Evolutionary conservation across 2,888 invertebrate species (phyloP).

Genomic region (Drosophila lutescens): DNA sequence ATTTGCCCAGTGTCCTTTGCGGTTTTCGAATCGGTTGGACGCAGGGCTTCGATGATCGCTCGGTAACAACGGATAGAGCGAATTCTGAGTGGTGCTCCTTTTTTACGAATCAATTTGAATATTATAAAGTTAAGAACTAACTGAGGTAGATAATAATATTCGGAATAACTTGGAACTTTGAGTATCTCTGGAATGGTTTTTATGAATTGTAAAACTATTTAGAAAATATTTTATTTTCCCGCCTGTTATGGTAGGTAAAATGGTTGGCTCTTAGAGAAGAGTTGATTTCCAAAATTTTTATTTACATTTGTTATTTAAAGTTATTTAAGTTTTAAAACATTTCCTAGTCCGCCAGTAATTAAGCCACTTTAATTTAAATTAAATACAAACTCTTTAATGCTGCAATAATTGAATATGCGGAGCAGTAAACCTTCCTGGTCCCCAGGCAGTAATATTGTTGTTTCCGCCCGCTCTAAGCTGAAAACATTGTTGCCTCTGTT

Average conservation of each 20-base stretch:
- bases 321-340: not conserved
- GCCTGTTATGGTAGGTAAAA: too few species aligned
- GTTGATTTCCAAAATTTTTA: too few species aligned
- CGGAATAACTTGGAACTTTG: slow-evolving; percentile 1
- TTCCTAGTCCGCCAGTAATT: not conserved
- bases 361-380: not conserved
- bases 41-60: slow-evolving; percentile 75
- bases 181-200: not conserved
- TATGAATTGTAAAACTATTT: too few species aligned
- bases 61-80: slow-evolving; percentile 70
- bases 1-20: slow-evolving; percentile 51
- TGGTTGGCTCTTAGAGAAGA: too few species aligned
- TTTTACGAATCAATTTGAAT: slow-evolving; percentile 52
- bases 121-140: too few species aligned
- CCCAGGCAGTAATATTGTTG: slow-evolving; percentile 21
- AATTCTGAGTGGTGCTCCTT: slow-evolving; percentile 74
- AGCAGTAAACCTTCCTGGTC: not conserved
- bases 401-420: slow-evolving; percentile 10
- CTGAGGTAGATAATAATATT: too few species aligned
- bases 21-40: slow-evolving; percentile 19
- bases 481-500: slow-evolving; percentile 17
- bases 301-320: not conserved
- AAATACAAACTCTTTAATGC: not conserved
- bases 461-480: not conserved
- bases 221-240: too few species aligned